A percentile compares a stretch with the other conserved stretches of the same genome.
Evolutionary conservation across 2,888 invertebrate genomes (phyloP).

Genomic region (Drosophila anomalata): DNA sequence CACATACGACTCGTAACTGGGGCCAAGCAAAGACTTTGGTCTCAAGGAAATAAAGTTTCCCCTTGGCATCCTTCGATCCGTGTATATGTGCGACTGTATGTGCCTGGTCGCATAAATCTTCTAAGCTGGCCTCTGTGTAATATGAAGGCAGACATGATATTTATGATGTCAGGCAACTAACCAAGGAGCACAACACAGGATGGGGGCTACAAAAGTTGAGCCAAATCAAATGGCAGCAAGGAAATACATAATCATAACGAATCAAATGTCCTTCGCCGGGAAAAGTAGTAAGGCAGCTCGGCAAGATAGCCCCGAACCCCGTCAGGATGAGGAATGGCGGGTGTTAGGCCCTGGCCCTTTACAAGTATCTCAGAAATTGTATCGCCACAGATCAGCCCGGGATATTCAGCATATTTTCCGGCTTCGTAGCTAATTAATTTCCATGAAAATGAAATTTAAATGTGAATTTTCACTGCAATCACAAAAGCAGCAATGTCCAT

Average conservation of each 20-base stretch:
- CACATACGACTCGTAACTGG: slow-evolving; percentile 44
- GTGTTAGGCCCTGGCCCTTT: neutral
- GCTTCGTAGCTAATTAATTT: slow-evolving; percentile 46
- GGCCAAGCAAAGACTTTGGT: slow-evolving; percentile 14
- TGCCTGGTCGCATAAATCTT: slow-evolving; percentile 52
- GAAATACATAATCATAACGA: slow-evolving; percentile 53
- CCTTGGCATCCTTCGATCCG: slow-evolving; percentile 9
- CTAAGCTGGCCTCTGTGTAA: slow-evolving; percentile 39
- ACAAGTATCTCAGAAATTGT: slow-evolving; percentile 11
- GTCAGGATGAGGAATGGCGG: slow-evolving; percentile 28
- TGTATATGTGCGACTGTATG: slow-evolving; percentile 21
- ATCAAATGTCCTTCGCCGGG: slow-evolving; percentile 55
- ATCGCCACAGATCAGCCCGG: slow-evolving; percentile 31
- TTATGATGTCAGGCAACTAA: slow-evolving; percentile 62
- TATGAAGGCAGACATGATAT: slow-evolving; percentile 59
- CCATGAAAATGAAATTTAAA: slow-evolving; percentile 49
- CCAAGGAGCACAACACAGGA: slow-evolving; percentile 36
- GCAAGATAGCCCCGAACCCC: slow-evolving; percentile 4
- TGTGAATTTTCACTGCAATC: slow-evolving; percentile 35
- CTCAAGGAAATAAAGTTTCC: slow-evolving; percentile 41
- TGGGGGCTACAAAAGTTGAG: slow-evolving; percentile 11
- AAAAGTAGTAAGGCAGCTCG: slow-evolving; percentile 17
- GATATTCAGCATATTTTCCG: slow-evolving; percentile 37
- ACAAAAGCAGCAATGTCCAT: slow-evolving; percentile 36
- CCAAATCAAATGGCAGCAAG: slow-evolving; percentile 35